Evolutionary conservation across 1,140 invertebrate species (phyloP), one percentile per base, ranked within the genome.

Genomic region (Neodiprion virginianus): DNA sequence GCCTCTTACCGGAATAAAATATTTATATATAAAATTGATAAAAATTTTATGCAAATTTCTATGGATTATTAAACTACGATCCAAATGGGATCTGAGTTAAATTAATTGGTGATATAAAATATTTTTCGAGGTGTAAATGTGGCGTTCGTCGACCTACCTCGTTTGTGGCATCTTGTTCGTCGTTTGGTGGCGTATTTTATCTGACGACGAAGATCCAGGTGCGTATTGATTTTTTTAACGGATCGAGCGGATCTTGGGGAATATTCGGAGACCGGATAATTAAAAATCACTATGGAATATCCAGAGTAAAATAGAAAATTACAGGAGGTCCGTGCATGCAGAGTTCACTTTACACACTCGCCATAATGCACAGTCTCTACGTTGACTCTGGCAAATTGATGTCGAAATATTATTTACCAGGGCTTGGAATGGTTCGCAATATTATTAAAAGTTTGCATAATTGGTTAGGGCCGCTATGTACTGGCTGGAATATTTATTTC

Each of bases 121-220:
- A 61, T 61, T 61, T 61, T 61, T 61, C 11, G n/a, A 14, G 11
- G 53, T 61, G n/a, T 14, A 69, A 47, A 69, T 69, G 40, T 7
- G 40, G 40, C 40, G 67, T 14, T 71, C 70, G 40, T 71, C 53
- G 28, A 78, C 86, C 86, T 77, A 88, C 87, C 86, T 87, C 23
- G 83, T 84, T 75, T 86, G 83, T 78, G 86, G 87, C 87, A 88
- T 88, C 78, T 83, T 84, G 83, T 67, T 72, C 76, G 71, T 73
- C 67, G n/a, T 79, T 82, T 81, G 82, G 77, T 81, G 81, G 85
- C 81, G 80, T 82, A 84, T 85, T 61, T 61, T 61, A 61, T 17
- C 11, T 17, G 3, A 61, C 53, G 53, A 12, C n/a, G 11, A 14
- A 7, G 48, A 49, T 61, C 14, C n/a, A 77, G 74, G 67, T 23